phyloP scores from a whole-genome alignment of 2,797 vertebrate genomes.

The Leptoclinus maculatus region DNA sequence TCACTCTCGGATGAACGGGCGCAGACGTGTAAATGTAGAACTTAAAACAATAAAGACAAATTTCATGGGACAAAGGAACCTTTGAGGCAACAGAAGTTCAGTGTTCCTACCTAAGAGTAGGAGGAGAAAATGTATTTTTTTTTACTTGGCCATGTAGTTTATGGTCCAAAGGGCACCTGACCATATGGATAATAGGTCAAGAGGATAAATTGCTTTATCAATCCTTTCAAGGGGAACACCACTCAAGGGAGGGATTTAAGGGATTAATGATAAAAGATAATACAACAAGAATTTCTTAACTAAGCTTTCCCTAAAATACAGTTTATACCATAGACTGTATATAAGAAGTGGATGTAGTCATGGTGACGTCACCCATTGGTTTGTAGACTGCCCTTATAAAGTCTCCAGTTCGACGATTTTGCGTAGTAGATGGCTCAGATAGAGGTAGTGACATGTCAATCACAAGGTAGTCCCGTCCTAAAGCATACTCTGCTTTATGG shows the following conservation, averaged over 20 bases:
- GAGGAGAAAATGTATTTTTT: slow-evolving; percentile 42
- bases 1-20: slow-evolving; percentile 38
- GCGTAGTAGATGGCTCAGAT: no score
- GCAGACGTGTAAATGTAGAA: slow-evolving; percentile 72
- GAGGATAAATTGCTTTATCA: slow-evolving; percentile 23
- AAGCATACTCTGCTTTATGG: no score
- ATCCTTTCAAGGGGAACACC: slow-evolving; percentile 1
- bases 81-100: slow-evolving; percentile 62
- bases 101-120: slow-evolving; percentile 39
- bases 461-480: no score
- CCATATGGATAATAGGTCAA: slow-evolving; percentile 18
- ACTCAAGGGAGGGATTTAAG: slow-evolving; percentile 10
- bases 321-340: background rate
- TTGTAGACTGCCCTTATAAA: no score
- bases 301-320: background rate
- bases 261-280: slow-evolving; percentile 1
- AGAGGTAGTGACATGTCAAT: no score
- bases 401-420: background rate
- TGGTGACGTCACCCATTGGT: no score
- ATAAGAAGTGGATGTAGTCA: no score
- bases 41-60: slow-evolving; percentile 73
- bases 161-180: slow-evolving; percentile 43
- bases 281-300: slow-evolving; percentile 7
- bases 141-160: slow-evolving; percentile 41
- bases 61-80: slow-evolving; percentile 62